Evolutionary conservation across 2,797 vertebrate species (phyloP), one percentile per base, ranked within the genome.

Genomic region (Anguilla anguilla): DNA sequence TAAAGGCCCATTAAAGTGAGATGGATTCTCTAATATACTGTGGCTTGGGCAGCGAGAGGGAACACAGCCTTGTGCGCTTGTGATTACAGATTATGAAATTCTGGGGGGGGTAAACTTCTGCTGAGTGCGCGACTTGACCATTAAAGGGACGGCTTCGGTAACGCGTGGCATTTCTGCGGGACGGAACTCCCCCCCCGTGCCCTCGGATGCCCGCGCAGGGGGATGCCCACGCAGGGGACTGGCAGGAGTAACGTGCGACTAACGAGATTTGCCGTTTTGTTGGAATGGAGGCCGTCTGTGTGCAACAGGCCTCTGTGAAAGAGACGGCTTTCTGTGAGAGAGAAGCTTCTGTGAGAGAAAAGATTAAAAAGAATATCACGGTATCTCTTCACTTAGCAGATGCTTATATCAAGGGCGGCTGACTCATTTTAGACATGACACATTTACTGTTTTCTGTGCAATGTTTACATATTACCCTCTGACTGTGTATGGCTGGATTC

Each of bases 11-110:
- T 81, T 81, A 81, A 77, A 81, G 49, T 81, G 49, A 49, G 77
- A 81, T 81, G 77, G 43, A 81, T 81, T 81, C 49, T 81, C 39
- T 81, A 81, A 49, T 81, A 46, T 81, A 35, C 31, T 11, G 69
- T 72, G 25, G 77, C 39, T 22, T 9, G 39, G 5, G 22, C 39
- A 46, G 19, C 1, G 43, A 1, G 77, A 46, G 77, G 43, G 15
- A 6, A 22, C 3, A 13, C 17, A 43, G 28, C 9, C 25, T 19
- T 22, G 77, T 49, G 22, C 7, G 77, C 39, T 3, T 46, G 77
- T 81, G 77, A 81, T 81, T 81, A 81, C 3, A 81, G 77, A 81
- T 79, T 39, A 79, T 49, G 77, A 81, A 81, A 81, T 81, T 81
- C 77, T 43, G 25, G 43, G 77, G 77, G 19, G 77, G 77, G 39